A percentile compares a stretch with the other conserved stretches of the same genome.
These are phyloP conservation scores for Ephestia elutella DNA, from an alignment of 1,140 invertebrate genomes.

Conservation along the genomic window DNA sequence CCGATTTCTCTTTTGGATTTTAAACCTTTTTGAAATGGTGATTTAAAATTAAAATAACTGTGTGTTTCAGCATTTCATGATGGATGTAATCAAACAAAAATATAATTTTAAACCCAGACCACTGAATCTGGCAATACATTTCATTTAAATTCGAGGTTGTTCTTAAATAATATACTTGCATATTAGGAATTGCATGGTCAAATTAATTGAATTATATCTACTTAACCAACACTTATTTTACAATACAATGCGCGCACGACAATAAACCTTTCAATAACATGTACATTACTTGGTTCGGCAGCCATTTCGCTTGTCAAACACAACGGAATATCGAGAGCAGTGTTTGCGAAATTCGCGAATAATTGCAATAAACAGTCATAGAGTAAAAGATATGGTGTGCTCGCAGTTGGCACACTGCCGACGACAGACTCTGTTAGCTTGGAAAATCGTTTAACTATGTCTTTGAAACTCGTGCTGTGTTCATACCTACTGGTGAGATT, in stretches of 20 bases:
- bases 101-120: no score
- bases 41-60: no score
- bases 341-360: conserved; percentile 27
- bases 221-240: no score
- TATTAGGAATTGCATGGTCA: no score
- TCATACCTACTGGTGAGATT: background rate
- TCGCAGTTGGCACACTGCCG: conserved; percentile 28
- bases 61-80: no score
- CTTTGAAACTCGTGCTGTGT: conserved; percentile 5
- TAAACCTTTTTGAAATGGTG: no score
- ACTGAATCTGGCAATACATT: no score
- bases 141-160: no score
- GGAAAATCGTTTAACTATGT: conserved; percentile 20
- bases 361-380: conserved; percentile 36
- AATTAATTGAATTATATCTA: no score
- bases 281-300: background rate
- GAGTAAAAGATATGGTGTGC: conserved; percentile 16
- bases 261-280: background rate
- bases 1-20: background rate
- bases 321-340: conserved; percentile 9
- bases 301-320: conserved; percentile 1
- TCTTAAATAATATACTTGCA: no score
- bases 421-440: conserved; percentile 20
- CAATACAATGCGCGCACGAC: background rate
- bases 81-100: no score